Conservation (phyloP, 2,113 vertebrate species). For the Mesembrinibis cayennensis region DNA sequence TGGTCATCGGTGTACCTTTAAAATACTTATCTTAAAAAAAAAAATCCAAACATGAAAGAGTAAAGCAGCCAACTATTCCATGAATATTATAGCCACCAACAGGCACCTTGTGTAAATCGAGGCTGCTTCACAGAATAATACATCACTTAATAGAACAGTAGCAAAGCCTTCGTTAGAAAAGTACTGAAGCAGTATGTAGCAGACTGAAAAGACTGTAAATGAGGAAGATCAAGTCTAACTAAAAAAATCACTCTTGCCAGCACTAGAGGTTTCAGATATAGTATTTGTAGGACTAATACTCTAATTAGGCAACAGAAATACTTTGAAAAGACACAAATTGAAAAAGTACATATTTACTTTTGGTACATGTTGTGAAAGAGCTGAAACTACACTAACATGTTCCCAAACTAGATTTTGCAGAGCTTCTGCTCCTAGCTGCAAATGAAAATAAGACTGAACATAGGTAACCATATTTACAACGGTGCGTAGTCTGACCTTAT, state of each 20-base stretch:
- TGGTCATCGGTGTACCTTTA: background rate
- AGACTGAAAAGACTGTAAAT: background rate
- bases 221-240: background rate
- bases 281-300: background rate
- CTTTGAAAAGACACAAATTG: background rate
- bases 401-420: background rate
- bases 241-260: background rate
- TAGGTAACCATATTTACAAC: background rate
- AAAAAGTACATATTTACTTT: background rate
- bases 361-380: background rate
- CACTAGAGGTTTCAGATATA: background rate
- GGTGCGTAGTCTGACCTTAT: background rate
- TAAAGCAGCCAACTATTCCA: background rate
- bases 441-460: background rate
- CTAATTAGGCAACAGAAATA: background rate
- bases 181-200: background rate
- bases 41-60: background rate
- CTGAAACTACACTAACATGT: background rate
- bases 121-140: background rate
- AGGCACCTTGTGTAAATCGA: background rate
- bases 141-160: background rate
- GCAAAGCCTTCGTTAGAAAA: background rate
- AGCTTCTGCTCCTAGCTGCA: background rate
- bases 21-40: background rate
- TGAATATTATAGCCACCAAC: background rate